phyloP scores from a whole-genome alignment of 2,888 invertebrate genomes.

The Fragum fragum region DNA sequence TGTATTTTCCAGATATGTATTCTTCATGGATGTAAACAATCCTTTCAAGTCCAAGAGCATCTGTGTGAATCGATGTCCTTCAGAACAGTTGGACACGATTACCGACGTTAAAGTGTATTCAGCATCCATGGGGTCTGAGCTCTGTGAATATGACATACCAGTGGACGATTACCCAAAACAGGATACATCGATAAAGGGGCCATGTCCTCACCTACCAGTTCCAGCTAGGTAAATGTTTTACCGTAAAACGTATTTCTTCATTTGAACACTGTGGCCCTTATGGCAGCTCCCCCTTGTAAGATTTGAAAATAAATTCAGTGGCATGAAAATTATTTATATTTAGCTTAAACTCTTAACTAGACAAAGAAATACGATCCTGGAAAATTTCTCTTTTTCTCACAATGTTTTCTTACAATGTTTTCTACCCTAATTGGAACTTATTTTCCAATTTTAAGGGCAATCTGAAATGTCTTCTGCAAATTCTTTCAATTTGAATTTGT shows the following conservation, averaged over 20 bases:
- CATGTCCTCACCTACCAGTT: conserved; percentile 93
- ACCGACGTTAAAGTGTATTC: conserved; percentile 92
- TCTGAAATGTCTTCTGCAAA: too few relatives aligned
- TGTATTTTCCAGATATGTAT: conserved; percentile 89
- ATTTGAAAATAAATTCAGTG: too few relatives aligned
- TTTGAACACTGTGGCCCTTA: too few relatives aligned
- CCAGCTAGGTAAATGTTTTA: conserved; percentile 90
- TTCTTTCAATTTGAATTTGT: not conserved
- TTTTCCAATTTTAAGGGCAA: too few relatives aligned
- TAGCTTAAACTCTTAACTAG: too few relatives aligned
- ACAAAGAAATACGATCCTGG: too few relatives aligned
- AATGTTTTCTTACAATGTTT: too few relatives aligned
- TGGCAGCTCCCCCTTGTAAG: too few relatives aligned
- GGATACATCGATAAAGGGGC: conserved; percentile 88
- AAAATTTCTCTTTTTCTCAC: too few relatives aligned
- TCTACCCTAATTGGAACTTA: too few relatives aligned
- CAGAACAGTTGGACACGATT: conserved; percentile 89
- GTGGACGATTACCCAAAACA: conserved; percentile 56
- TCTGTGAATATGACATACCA: conserved; percentile 90
- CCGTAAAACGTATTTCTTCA: too few relatives aligned
- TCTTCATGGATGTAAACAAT: conserved; percentile 94
- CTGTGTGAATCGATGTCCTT: conserved; percentile 96
- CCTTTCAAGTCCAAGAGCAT: conserved; percentile 93
- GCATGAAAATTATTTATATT: too few relatives aligned
- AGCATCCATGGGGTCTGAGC: conserved; percentile 91